Base-by-base conservation (phyloP, 2,797 vertebrate species). In the Phoxinus dragarum region DNA sequence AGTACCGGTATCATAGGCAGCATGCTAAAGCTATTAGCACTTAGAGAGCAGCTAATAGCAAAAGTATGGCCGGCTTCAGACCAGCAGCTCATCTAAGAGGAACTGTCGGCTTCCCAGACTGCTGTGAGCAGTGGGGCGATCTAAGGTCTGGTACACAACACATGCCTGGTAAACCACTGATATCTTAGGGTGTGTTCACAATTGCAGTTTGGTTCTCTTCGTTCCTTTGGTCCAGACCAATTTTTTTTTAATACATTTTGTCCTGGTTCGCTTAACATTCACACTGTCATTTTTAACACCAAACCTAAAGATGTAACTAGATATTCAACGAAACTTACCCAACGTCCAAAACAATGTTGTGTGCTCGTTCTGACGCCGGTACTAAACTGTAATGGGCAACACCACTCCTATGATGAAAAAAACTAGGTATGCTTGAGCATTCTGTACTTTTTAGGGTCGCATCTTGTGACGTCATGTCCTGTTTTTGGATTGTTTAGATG, bases 21-120 rank as follows among this genome's bases (percentile, higher is more conserved):
- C 80, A 81, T 61, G 72, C 19, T 61, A 59, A 81, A 77, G 54
- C 61, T 69, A 67, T 68, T 52, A 31, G 6, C 69, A 68, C 36
- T 40, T 75, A 81, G 31, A 66, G 31, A n/a, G 56, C 49, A 34
- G 21, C 34, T 64, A 59, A 76, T 69, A 76, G 64, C 59, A 38
- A 27, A 17, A 52, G 71, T 16, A 75, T 59, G 38, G 9, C 42
- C 14, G 34, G 77, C 21, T 21, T 64, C 44, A n/a, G 73, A 49
- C 56, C 77, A 80, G 69, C 56, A 34, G 42, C 31, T 80, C 34
- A 59, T 80, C 44, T 80, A 38, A 49, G 52, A 80, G 23, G 68
- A 81, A 40, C 56, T 49, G 36, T 36, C 72, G 10, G 38, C 27
- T 66, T 79, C 40, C 59, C 40, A 47, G n/a, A 31, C 40, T 66